Evolutionary conservation across 2,797 vertebrate genomes (phyloP).

Genomic region (Merluccius polli): DNA sequence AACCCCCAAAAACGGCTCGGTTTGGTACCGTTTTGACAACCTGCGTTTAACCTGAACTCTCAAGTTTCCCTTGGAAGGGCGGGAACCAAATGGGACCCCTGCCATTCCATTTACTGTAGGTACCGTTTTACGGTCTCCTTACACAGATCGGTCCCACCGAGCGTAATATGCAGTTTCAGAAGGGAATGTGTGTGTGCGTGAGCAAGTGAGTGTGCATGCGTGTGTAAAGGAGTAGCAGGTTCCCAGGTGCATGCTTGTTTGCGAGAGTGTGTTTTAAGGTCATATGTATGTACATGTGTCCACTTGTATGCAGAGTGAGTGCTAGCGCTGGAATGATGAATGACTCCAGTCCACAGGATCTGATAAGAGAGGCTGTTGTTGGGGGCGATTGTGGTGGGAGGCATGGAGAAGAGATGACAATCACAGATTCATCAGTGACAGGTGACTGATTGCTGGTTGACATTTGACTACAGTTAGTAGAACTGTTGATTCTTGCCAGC

Average conservation of each 20-base stretch:
- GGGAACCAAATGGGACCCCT: constrained; percentile 32
- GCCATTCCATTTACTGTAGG: constrained; percentile 31
- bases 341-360: constrained; percentile 1
- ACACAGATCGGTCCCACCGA: constrained; percentile 12
- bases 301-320: neutral
- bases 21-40: constrained; percentile 57
- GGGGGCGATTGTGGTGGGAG: constrained; percentile 12
- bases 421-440: constrained; percentile 26
- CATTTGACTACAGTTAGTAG: constrained; percentile 38
- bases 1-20: constrained; percentile 40
- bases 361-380: constrained; percentile 7
- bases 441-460: constrained; percentile 43
- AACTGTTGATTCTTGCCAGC: constrained; percentile 46
- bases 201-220: no score
- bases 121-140: constrained; percentile 28
- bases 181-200: neutral
- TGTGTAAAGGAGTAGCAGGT: no score
- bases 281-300: neutral
- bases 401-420: constrained; percentile 34
- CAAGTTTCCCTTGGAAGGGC: constrained; percentile 40
- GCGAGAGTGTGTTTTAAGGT: neutral
- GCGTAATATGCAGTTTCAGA: neutral
- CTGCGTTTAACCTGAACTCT: constrained; percentile 59
- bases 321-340: neutral
- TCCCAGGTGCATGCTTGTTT: neutral